Evolutionary conservation across 2,113 vertebrate genomes (phyloP).

Genomic region (Xenus cinereus): DNA sequence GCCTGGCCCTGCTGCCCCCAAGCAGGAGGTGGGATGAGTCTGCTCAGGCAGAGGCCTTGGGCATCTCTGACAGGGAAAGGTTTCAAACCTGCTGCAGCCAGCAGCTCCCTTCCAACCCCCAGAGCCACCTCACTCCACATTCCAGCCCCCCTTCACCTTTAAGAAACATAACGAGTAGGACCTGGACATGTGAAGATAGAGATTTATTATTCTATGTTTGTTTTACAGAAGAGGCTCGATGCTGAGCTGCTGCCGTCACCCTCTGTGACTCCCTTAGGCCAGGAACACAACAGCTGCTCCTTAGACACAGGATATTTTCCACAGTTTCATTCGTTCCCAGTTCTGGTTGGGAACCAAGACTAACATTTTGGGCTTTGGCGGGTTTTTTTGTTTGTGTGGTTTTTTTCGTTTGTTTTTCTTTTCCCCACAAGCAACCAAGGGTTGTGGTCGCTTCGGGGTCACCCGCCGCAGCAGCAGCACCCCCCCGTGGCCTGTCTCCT

Average conservation of each 20-base stretch:
- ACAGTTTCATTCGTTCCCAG: neutral
- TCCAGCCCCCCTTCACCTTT: neutral
- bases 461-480: neutral
- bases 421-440: neutral
- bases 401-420: too few species aligned
- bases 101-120: neutral
- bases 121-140: too few species aligned
- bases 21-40: neutral
- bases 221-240: neutral
- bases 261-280: neutral
- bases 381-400: too few species aligned
- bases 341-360: neutral
- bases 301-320: neutral
- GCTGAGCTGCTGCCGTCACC: neutral
- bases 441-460: fast-evolving
- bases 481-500: neutral
- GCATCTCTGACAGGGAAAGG: too few species aligned
- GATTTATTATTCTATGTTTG: neutral
- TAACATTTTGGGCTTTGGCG: too few species aligned
- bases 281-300: neutral
- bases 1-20: neutral
- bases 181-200: neutral
- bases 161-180: neutral
- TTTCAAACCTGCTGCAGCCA: neutral
- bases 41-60: neutral